Conservation (phyloP, 2,888 invertebrate species). For the Scelioninae gen. 2 region DNA sequence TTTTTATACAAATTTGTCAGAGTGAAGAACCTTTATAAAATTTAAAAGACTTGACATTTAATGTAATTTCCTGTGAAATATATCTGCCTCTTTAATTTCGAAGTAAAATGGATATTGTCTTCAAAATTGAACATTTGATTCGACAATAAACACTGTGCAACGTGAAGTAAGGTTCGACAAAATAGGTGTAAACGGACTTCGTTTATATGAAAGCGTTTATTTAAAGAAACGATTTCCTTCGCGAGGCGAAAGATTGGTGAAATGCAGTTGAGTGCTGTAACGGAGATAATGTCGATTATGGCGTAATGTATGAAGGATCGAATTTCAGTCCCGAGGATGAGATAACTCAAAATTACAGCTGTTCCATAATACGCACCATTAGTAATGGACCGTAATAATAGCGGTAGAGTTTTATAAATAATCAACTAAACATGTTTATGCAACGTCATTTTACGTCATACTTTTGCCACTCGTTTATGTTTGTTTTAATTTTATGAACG, state of each 20-base stretch:
- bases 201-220: constrained; percentile 24
- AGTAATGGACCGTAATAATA: constrained; percentile 68
- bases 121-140: not conserved
- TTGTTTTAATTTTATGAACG: constrained; percentile 22
- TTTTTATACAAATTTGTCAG: too few species aligned
- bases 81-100: not conserved
- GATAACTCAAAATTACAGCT: constrained; percentile 57
- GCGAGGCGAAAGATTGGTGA: constrained; percentile 17
- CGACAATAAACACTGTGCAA: constrained; percentile 3
- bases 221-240: constrained; percentile 34
- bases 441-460: constrained; percentile 38
- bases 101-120: not conserved
- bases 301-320: constrained; percentile 1
- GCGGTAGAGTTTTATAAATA: constrained; percentile 60
- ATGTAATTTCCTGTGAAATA: too few species aligned
- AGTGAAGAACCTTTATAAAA: too few species aligned
- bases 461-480: constrained; percentile 30
- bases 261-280: not conserved
- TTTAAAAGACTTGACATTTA: too few species aligned
- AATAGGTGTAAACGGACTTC: constrained; percentile 11
- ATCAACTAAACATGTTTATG: constrained; percentile 44
- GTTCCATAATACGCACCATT: constrained; percentile 63
- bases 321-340: constrained; percentile 8
- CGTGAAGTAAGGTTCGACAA: not conserved
- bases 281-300: not conserved